These are phyloP conservation scores for Eciton burchellii DNA, from an alignment of 1,140 invertebrate species.

Conservation along the genomic window DNA sequence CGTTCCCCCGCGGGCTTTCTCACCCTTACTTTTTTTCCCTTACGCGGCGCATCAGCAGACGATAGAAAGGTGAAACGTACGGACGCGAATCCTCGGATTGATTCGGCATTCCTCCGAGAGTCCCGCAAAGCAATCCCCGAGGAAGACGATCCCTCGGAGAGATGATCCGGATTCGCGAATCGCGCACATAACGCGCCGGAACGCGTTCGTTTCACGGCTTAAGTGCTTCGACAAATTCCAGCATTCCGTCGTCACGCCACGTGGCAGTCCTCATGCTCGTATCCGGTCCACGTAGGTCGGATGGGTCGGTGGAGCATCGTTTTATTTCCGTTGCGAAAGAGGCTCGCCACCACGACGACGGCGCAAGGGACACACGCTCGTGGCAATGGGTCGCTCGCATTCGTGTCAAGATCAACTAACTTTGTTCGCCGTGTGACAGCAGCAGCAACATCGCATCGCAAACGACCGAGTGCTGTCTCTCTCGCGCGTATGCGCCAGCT, in stretches of 20 bases:
- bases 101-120: too few relatives aligned
- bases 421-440: slow-evolving; percentile 43
- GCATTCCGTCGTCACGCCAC: slow-evolving; percentile 10
- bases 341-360: slow-evolving; percentile 1
- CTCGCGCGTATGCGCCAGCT: slow-evolving; percentile 38
- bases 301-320: slow-evolving; percentile 52
- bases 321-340: slow-evolving; percentile 66
- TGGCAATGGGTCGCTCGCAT: slow-evolving; percentile 69
- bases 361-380: slow-evolving; percentile 48
- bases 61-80: too few relatives aligned
- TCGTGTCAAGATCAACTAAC: slow-evolving; percentile 79
- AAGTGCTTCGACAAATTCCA: slow-evolving; percentile 44
- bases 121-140: neutral
- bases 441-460: slow-evolving; percentile 1
- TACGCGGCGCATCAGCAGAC: too few relatives aligned
- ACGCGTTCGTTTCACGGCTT: slow-evolving; percentile 1
- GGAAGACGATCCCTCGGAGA: neutral
- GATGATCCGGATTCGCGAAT: too few relatives aligned
- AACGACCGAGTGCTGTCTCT: slow-evolving; percentile 25
- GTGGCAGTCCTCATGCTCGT: slow-evolving; percentile 19
- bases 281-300: slow-evolving; percentile 39
- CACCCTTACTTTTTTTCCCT: too few relatives aligned
- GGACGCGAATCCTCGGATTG: too few relatives aligned
- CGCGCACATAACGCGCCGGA: neutral
- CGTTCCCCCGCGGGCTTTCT: too few relatives aligned